These are phyloP conservation scores for Acanthurus lineatus DNA, from an alignment of 2,797 vertebrate species.

Conservation along the genomic window DNA sequence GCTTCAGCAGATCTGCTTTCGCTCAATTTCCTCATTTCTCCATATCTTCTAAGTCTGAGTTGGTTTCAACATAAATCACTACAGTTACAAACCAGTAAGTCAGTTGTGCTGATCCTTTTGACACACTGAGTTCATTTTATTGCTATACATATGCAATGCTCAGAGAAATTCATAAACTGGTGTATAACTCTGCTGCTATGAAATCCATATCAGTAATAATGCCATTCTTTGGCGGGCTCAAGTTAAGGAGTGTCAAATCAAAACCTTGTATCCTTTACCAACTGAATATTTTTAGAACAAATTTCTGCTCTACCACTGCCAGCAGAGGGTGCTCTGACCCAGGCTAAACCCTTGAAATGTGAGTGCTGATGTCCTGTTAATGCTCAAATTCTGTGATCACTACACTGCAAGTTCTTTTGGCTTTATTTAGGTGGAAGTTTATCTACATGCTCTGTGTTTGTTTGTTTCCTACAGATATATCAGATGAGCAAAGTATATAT, in stretches of 20 bases:
- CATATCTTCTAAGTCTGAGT: too few relatives aligned
- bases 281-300: not conserved
- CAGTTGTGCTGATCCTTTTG: not conserved
- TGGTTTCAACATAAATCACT: too few relatives aligned
- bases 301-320: not conserved
- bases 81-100: not conserved
- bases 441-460: slow-evolving; percentile 5
- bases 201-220: not conserved
- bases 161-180: not conserved
- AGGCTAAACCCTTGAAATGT: not conserved
- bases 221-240: too few relatives aligned
- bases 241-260: not conserved
- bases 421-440: slow-evolving; percentile 1
- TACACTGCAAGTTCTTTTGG: slow-evolving; percentile 13
- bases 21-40: too few relatives aligned
- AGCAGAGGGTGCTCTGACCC: slow-evolving; percentile 52
- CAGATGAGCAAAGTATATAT: slow-evolving; percentile 26
- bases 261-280: not conserved
- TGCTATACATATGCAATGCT: not conserved
- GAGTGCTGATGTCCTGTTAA: not conserved
- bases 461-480: slow-evolving; percentile 4
- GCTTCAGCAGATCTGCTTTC: too few relatives aligned
- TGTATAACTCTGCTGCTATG: not conserved
- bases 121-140: not conserved
- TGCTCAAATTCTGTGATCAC: not conserved